Evolutionary conservation across 2,888 invertebrate genomes (phyloP).

Genomic region (Fragum sueziense): DNA sequence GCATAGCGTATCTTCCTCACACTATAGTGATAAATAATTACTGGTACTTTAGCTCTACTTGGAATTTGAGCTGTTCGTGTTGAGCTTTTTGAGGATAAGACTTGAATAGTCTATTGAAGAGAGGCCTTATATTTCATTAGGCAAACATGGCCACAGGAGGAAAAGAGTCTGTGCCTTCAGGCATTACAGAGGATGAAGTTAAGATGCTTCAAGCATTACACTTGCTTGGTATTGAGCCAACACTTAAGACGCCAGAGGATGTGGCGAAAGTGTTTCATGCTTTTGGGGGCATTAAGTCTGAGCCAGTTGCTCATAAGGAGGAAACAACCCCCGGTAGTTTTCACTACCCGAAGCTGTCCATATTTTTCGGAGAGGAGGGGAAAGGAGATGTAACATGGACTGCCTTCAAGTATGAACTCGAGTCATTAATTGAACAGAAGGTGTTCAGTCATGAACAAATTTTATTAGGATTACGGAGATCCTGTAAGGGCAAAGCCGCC

Average conservation of each 20-base stretch:
- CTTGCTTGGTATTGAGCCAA: neutral
- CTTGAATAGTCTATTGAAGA: too few species aligned
- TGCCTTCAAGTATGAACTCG: slow-evolving; percentile 11
- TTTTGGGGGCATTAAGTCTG: neutral
- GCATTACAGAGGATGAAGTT: neutral
- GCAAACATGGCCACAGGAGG: too few species aligned
- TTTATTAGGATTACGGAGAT: neutral
- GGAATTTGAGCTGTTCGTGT: too few species aligned
- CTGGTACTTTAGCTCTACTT: too few species aligned
- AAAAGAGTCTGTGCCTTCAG: too few species aligned
- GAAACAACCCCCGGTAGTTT: neutral
- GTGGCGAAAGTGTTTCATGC: neutral
- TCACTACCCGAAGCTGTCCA: slow-evolving; percentile 4
- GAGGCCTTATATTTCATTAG: too few species aligned
- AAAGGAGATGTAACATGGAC: slow-evolving; percentile 16
- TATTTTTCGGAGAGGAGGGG: slow-evolving; percentile 18
- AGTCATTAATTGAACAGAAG: neutral
- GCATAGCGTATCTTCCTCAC: too few species aligned
- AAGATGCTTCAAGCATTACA: too few species aligned
- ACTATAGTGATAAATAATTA: too few species aligned
- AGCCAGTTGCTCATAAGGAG: neutral
- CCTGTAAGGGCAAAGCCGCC: slow-evolving; percentile 7
- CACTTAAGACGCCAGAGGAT: neutral
- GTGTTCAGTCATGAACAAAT: neutral
- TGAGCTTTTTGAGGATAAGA: too few species aligned